Conservation (phyloP, 2,113 vertebrate species). For the Telmatochromis brachygnathus region DNA sequence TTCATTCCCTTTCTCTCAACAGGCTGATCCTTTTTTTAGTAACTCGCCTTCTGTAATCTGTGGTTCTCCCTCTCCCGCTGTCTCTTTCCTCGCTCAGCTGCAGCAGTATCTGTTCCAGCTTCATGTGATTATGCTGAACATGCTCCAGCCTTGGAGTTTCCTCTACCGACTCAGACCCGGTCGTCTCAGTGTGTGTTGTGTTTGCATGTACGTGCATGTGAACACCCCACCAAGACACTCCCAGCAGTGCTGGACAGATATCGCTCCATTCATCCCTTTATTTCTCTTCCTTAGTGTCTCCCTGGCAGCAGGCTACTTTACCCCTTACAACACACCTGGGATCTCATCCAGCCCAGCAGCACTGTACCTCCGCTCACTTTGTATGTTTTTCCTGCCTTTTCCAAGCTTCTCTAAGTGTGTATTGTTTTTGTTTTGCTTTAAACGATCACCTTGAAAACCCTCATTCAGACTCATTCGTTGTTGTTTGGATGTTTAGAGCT, state of each 20-base stretch:
- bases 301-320: slow-evolving; percentile 10
- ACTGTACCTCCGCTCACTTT: not conserved
- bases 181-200: not conserved
- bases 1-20: slow-evolving; percentile 6
- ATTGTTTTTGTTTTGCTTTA: not conserved
- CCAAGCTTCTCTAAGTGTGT: not conserved
- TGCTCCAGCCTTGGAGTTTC: slow-evolving; percentile 20
- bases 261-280: slow-evolving; percentile 22
- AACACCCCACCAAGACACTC: not conserved
- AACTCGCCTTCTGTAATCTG: not conserved
- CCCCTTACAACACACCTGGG: slow-evolving; percentile 29
- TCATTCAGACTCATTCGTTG: not conserved
- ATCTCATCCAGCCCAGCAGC: slow-evolving; percentile 1
- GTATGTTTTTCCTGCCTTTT: not conserved
- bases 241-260: slow-evolving; percentile 26
- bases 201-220: not conserved
- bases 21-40: slow-evolving; percentile 19
- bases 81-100: not conserved
- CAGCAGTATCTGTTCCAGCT: slow-evolving; percentile 38
- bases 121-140: slow-evolving; percentile 49
- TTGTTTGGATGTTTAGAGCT: not conserved
- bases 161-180: not conserved
- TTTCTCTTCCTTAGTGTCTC: slow-evolving; percentile 10
- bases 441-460: not conserved
- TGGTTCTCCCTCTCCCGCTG: not conserved